Conservation (phyloP, 1,140 invertebrate species). For the Drosophila arawakana region DNA sequence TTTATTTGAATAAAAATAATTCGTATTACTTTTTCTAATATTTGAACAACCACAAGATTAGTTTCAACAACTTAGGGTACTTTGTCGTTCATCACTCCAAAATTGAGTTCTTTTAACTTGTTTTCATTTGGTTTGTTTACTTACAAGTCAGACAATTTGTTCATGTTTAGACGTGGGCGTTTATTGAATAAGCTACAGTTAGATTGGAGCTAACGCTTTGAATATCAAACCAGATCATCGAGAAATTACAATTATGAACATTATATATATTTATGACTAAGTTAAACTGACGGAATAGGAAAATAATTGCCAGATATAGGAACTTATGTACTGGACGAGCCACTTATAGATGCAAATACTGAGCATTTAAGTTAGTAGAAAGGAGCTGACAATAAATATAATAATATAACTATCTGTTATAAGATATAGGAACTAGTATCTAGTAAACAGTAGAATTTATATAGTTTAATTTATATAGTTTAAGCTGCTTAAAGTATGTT, state of each 20-base stretch:
- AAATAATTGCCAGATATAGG: constrained; percentile 24
- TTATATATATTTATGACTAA: constrained; percentile 47
- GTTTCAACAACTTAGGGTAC: constrained; percentile 10
- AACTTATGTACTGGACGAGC: constrained; percentile 8
- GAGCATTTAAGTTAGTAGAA: not conserved
- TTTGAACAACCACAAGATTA: no score
- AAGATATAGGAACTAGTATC: no score
- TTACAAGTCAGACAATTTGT: constrained; percentile 32
- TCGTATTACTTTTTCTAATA: no score
- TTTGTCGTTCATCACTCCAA: not conserved
- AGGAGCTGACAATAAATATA: not conserved
- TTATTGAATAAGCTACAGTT: constrained; percentile 33
- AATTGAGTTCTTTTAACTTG: not conserved
- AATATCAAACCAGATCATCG: constrained; percentile 50
- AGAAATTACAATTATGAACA: constrained; percentile 25
- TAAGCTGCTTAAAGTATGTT: not conserved
- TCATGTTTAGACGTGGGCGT: constrained; percentile 39
- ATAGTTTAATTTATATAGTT: no score
- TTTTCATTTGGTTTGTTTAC: not conserved
- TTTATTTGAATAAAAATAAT: no score
- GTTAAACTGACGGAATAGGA: constrained; percentile 29
- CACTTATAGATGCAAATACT: constrained; percentile 31
- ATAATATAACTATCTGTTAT: not conserved
- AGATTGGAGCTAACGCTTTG: constrained; percentile 22
- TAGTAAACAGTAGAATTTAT: no score